phyloP scores from a whole-genome alignment of 2,888 invertebrate species.

The Eledona agricola region DNA sequence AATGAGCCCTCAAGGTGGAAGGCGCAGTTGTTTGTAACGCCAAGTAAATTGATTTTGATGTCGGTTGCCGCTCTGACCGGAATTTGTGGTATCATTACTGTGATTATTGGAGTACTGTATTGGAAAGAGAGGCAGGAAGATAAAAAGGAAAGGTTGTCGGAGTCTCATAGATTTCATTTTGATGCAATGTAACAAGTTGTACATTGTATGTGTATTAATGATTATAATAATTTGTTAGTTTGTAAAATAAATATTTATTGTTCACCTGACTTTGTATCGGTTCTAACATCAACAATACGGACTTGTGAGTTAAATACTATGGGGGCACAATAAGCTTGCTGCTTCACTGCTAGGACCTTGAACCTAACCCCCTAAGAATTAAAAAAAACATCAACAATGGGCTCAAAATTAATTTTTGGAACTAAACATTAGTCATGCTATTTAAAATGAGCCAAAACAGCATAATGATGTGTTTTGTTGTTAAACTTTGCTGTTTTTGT shows the following conservation, averaged over 20 bases:
- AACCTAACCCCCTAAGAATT: too few species aligned
- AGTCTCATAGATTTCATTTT: conserved; percentile 85
- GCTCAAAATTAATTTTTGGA: too few species aligned
- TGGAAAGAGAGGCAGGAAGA: conserved; percentile 90
- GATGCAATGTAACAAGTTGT: conserved; percentile 77
- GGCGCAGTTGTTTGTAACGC: conserved; percentile 92
- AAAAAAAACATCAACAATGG: too few species aligned
- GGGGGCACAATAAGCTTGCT: too few species aligned
- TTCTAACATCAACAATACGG: too few species aligned
- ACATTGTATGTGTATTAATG: conserved; percentile 16
- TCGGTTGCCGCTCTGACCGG: conserved; percentile 89
- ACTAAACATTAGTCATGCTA: too few species aligned
- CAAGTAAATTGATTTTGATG: conserved; percentile 90
- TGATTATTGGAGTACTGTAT: conserved; percentile 86
- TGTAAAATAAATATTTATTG: conserved; percentile 13
- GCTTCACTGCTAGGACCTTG: too few species aligned
- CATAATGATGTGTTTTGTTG: too few species aligned
- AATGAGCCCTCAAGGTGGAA: conserved; percentile 83
- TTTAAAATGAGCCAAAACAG: too few species aligned
- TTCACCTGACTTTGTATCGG: too few species aligned
- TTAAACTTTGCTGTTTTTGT: too few species aligned
- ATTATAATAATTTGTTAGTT: conserved; percentile 23
- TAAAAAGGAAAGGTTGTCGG: conserved; percentile 78
- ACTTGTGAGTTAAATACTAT: too few species aligned
- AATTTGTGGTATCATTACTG: conserved; percentile 83